Conservation (phyloP, 2,888 invertebrate species). For the Keiferia lycopersicella region DNA sequence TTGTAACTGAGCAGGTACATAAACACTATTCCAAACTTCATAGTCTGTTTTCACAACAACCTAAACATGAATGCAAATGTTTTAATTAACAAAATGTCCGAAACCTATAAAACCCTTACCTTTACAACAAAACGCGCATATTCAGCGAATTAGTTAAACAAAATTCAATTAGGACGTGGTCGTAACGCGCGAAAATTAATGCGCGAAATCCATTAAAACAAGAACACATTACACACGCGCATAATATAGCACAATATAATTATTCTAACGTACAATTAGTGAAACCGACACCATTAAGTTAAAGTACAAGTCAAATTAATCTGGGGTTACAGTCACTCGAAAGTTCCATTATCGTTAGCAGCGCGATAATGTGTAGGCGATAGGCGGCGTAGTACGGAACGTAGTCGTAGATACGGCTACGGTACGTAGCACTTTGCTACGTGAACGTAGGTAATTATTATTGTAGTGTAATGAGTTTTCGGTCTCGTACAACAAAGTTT, state of each 20-base stretch:
- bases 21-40: no score
- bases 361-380: slow-evolving; percentile 66
- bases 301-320: slow-evolving; percentile 78
- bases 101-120: slow-evolving; percentile 6
- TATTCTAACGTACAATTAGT: slow-evolving; percentile 77
- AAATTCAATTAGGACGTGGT: slow-evolving; percentile 18
- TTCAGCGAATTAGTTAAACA: slow-evolving; percentile 18
- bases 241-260: slow-evolving; percentile 60
- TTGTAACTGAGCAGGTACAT: no score
- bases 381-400: slow-evolving; percentile 43
- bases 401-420: slow-evolving; percentile 24
- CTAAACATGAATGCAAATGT: not conserved
- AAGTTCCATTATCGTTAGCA: slow-evolving; percentile 79
- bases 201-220: slow-evolving; percentile 59
- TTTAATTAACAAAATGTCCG: slow-evolving; percentile 5
- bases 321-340: slow-evolving; percentile 76
- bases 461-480: not conserved
- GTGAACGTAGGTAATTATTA: slow-evolving; percentile 10
- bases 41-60: not conserved
- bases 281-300: slow-evolving; percentile 77
- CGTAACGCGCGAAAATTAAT: slow-evolving; percentile 30
- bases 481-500: no score
- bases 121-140: not conserved
- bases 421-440: slow-evolving; percentile 23
- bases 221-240: slow-evolving; percentile 38